Percentiles rank a stretch among this genome's conserved stretches.
Conservation (phyloP, 2,113 vertebrate species). For the Brachirus orientalis region DNA sequence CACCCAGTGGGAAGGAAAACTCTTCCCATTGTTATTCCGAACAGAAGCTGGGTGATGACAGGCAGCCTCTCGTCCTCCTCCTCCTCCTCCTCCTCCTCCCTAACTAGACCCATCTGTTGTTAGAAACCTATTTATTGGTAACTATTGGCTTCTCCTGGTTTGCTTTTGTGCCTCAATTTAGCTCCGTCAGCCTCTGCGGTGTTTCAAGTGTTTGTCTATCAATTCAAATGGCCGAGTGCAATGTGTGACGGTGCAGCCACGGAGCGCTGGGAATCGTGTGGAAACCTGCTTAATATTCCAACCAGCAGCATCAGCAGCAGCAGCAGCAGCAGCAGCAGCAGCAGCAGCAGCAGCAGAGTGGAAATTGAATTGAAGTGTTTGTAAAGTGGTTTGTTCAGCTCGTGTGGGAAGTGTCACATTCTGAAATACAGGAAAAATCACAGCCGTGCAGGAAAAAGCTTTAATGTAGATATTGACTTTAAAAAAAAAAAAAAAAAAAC, state of each 20-base stretch:
- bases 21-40: background rate
- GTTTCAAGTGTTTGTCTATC: slow-evolving; percentile 47
- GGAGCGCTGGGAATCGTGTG: slow-evolving; percentile 4
- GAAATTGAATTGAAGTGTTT: slow-evolving; percentile 32
- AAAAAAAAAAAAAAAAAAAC: slow-evolving; percentile 9
- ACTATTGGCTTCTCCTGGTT: slow-evolving; percentile 52
- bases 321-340: slow-evolving; percentile 6
- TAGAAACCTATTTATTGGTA: slow-evolving; percentile 67
- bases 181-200: slow-evolving; percentile 30
- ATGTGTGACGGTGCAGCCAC: slow-evolving; percentile 1
- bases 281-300: slow-evolving; percentile 39
- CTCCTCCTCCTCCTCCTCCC: slow-evolving; percentile 23
- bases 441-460: slow-evolving; percentile 23
- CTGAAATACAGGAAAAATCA: slow-evolving; percentile 18
- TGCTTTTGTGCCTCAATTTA: slow-evolving; percentile 58
- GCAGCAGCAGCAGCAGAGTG: slow-evolving; percentile 7
- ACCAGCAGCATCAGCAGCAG: slow-evolving; percentile 2
- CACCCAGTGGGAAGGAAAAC: slow-evolving; percentile 5
- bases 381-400: slow-evolving; percentile 49
- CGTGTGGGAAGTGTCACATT: slow-evolving; percentile 16
- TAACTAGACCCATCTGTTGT: slow-evolving; percentile 61
- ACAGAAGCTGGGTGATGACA: slow-evolving; percentile 19
- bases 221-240: slow-evolving; percentile 12
- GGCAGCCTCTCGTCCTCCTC: slow-evolving; percentile 5
- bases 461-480: slow-evolving; percentile 30